Base-by-base conservation (phyloP, 2,113 vertebrate species). In the Tauraco erythrolophus region DNA sequence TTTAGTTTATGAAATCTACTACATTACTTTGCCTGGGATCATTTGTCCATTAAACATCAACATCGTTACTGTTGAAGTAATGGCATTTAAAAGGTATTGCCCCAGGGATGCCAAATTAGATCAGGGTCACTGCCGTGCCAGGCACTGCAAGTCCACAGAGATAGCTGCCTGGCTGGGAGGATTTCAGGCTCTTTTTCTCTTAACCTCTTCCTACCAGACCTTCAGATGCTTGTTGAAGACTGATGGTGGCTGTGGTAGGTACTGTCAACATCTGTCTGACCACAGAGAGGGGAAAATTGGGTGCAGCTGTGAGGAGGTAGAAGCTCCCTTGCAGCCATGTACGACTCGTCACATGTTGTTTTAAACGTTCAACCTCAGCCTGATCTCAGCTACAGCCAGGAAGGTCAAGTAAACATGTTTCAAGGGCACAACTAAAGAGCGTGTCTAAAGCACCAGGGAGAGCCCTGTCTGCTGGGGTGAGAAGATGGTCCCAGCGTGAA, bases 281-380 rank as follows among this genome's bases (percentile, higher is more conserved):
- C 60, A 56, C 6, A 11, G 45, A 0, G 1, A 3, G 6, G 10
- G 4, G 11, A 45, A 74, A 77, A 77, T 41, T 0, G 0, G 4
- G 1, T 31, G 10, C 45, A 37, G 21, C n/a, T 88, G 15, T 33
- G 56, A 90, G 75, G 39, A 77, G 25, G 28, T 14, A 53, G 70
- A 88, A 84, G 46, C 8, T 72, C n/a, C 53, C 37, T 85, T 37
- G 25, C 7, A 65, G 45, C 22, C 37, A 61, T 0, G 0, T 33
- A 10, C 2, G 2, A 48, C 17, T 84, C 30, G 19, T 70, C 2
- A 0, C 30, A 11, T 1, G 0, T 23, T 51, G 33, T 53, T 91
- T 84, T 74, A 53, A 77, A 69, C n/a, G 14, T 54, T 74, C 75
- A 53, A 0, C 41, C 15, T 91, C 43, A 61, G 50, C 35, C 61